Conservation (phyloP, 2,888 invertebrate species). For the Campoplex nolae region DNA sequence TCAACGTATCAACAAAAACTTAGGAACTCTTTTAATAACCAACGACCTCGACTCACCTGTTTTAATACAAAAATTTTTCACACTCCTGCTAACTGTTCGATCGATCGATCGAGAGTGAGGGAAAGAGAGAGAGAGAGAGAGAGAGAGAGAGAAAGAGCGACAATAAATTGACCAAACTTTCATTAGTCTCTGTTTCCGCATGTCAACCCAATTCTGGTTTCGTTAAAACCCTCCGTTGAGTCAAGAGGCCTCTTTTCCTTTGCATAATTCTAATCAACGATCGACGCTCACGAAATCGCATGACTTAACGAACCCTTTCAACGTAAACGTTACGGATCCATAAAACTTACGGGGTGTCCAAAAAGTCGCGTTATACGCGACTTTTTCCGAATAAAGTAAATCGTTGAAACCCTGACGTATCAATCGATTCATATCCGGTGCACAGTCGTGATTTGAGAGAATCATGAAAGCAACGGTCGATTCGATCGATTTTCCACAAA, state of each 20-base stretch:
- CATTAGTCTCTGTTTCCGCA: background rate
- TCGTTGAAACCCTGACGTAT: background rate
- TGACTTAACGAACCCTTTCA: slow-evolving; percentile 11
- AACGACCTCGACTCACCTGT: no score
- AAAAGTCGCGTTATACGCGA: background rate
- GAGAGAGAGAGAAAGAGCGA: background rate
- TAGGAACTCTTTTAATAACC: background rate
- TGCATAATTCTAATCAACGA: slow-evolving; percentile 47
- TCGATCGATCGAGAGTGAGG: background rate
- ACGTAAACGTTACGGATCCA: background rate
- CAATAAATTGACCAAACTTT: background rate
- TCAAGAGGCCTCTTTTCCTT: slow-evolving; percentile 21
- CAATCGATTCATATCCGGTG: background rate
- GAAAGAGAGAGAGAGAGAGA: no score
- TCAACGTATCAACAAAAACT: background rate
- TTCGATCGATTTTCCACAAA: background rate
- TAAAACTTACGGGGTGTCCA: background rate
- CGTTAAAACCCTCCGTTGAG: background rate
- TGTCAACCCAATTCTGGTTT: background rate
- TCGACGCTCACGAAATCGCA: slow-evolving; percentile 28
- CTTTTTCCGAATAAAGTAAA: background rate
- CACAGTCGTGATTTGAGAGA: background rate
- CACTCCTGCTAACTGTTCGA: background rate
- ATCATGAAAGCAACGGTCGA: background rate
- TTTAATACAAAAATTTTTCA: background rate